Evolutionary conservation across 35 echinoderm and acorn worm species (phyloP).

Genomic region (Apostichopus californicus): DNA sequence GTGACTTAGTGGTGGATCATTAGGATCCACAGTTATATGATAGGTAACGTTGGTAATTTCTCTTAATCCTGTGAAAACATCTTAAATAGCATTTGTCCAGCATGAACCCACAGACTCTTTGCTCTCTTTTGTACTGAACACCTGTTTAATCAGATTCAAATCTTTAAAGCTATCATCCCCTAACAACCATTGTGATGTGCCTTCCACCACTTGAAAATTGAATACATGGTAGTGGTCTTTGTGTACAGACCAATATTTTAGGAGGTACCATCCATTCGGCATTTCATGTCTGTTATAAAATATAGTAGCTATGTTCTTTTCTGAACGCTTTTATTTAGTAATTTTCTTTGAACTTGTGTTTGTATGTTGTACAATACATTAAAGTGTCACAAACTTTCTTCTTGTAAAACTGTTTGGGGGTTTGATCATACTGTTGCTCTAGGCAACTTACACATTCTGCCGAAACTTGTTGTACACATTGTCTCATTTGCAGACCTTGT

Average conservation of each 20-base stretch:
- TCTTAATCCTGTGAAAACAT: background rate
- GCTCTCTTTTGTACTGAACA: background rate
- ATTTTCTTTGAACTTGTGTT: too few species aligned
- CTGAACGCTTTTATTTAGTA: too few species aligned
- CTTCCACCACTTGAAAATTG: slow-evolving; percentile 15
- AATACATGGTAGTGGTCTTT: slow-evolving; percentile 5
- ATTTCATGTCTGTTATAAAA: too few species aligned
- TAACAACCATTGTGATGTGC: background rate
- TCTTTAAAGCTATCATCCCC: background rate
- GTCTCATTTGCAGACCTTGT: too few species aligned
- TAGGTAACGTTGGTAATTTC: background rate
- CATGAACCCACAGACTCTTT: background rate
- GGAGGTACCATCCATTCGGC: too few species aligned
- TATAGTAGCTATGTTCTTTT: too few species aligned
- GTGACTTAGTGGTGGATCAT: background rate
- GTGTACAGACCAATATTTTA: background rate
- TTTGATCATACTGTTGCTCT: too few species aligned
- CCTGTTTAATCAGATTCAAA: background rate
- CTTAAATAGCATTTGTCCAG: background rate
- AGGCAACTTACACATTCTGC: too few species aligned
- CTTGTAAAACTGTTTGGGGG: too few species aligned
- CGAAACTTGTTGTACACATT: too few species aligned
- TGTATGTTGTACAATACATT: too few species aligned
- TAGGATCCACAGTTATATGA: background rate
- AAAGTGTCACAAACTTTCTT: too few species aligned